These are phyloP conservation scores for Symphodus melops DNA, from an alignment of 2,113 vertebrate genomes.

Conservation along the genomic window DNA sequence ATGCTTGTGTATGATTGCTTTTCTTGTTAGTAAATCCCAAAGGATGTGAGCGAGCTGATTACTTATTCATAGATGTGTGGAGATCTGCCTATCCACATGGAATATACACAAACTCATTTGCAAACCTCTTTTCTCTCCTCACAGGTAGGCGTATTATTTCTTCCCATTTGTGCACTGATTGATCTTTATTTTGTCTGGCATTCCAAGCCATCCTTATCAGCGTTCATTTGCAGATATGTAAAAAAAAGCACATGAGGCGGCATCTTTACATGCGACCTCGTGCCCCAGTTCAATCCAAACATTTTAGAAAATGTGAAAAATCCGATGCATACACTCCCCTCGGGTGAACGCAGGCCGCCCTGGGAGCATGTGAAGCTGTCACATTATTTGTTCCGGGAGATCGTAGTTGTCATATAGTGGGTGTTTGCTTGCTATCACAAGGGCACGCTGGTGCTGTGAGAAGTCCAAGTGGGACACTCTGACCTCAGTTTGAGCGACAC, in stretches of 20 bases:
- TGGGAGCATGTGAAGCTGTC: slow-evolving; percentile 63
- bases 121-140: not conserved
- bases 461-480: slow-evolving; percentile 40
- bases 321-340: slow-evolving; percentile 60
- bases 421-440: slow-evolving; percentile 59
- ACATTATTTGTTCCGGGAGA: slow-evolving; percentile 67
- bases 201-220: not conserved
- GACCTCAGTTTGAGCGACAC: slow-evolving; percentile 53
- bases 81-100: slow-evolving; percentile 53
- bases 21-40: slow-evolving; percentile 63
- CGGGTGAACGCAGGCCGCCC: slow-evolving; percentile 44
- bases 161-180: slow-evolving; percentile 21
- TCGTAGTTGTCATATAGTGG: slow-evolving; percentile 64
- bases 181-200: slow-evolving; percentile 7
- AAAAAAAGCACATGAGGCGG: slow-evolving; percentile 9
- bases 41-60: slow-evolving; percentile 60
- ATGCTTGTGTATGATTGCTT: slow-evolving; percentile 64
- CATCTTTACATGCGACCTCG: slow-evolving; percentile 58
- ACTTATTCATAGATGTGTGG: slow-evolving; percentile 69
- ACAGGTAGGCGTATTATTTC: slow-evolving; percentile 14
- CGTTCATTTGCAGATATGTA: slow-evolving; percentile 7
- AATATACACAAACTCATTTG: slow-evolving; percentile 65
- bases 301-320: slow-evolving; percentile 57
- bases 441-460: slow-evolving; percentile 37
- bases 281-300: slow-evolving; percentile 30